A percentile compares a stretch with the other conserved stretches of the same genome.
Conservation (phyloP, 2,888 invertebrate genomes). For the Pterostichus madidus region DNA sequence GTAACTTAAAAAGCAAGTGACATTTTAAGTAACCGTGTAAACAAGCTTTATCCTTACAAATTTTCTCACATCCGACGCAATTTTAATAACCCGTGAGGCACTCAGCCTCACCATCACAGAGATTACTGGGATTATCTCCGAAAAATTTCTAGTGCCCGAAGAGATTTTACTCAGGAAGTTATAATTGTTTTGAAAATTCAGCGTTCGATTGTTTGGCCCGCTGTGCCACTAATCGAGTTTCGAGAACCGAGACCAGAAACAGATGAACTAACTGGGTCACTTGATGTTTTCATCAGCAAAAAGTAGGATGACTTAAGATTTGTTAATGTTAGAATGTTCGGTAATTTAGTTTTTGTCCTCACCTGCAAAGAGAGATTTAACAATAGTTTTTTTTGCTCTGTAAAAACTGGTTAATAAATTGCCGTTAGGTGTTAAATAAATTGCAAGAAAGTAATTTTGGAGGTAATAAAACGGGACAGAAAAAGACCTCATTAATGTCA, state of each 20-base stretch:
- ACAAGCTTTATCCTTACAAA: conserved; percentile 2
- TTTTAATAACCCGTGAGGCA: conserved; percentile 2
- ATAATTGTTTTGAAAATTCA: conserved; percentile 38
- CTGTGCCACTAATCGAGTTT: conserved; percentile 46
- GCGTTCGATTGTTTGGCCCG: conserved; percentile 39
- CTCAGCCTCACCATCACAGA: not conserved
- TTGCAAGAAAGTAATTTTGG: conserved; percentile 29
- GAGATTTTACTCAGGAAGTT: conserved; percentile 27
- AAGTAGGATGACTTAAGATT: conserved; percentile 34
- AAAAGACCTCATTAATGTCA: conserved; percentile 16
- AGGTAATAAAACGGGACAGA: conserved; percentile 16
- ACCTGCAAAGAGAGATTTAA: conserved; percentile 40
- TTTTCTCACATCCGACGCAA: not conserved
- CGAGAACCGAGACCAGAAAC: conserved; percentile 14
- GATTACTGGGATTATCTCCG: conserved; percentile 13
- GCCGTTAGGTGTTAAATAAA: conserved; percentile 17
- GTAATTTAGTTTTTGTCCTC: conserved; percentile 36
- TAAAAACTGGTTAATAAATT: conserved; percentile 38
- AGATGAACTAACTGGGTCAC: conserved; percentile 45
- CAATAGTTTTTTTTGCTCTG: conserved; percentile 26
- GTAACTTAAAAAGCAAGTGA: too few relatives aligned
- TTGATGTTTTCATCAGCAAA: conserved; percentile 44
- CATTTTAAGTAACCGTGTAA: not conserved
- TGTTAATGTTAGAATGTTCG: conserved; percentile 12
- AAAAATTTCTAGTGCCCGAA: conserved; percentile 10